These are phyloP conservation scores for Caenorhabditis becei DNA, from an alignment of 2,888 invertebrate genomes.

Conservation along the genomic window DNA sequence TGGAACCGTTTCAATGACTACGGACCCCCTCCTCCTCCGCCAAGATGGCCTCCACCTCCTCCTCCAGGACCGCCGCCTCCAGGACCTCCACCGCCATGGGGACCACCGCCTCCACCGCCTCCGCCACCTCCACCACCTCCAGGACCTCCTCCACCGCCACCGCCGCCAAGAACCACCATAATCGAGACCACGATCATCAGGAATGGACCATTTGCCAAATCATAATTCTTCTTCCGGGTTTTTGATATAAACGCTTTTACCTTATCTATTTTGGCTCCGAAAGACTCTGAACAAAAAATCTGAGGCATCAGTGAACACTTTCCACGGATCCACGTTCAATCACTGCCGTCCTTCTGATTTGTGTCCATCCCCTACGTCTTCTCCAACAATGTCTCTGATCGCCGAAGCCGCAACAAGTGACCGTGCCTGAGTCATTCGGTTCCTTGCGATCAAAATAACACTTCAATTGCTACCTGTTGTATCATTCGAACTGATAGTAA, in stretches of 20 bases:
- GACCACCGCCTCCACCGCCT: constrained; percentile 24
- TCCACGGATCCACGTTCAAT: no score
- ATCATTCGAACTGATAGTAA: background rate
- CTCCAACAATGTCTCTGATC: background rate
- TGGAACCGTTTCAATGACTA: constrained; percentile 40
- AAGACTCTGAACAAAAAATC: no score
- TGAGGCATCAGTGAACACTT: no score
- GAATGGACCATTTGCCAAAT: background rate
- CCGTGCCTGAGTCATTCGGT: background rate
- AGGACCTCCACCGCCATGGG: constrained; percentile 36
- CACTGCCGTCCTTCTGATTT: background rate
- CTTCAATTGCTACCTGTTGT: background rate
- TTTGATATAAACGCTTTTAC: no score
- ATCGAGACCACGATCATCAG: constrained; percentile 5
- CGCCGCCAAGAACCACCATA: background rate
- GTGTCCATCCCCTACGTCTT: background rate
- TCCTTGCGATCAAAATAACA: constrained; percentile 6
- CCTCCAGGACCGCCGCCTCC: constrained; percentile 33
- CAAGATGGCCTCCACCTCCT: constrained; percentile 34
- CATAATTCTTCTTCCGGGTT: no score
- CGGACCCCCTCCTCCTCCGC: constrained; percentile 40
- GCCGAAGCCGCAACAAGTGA: background rate
- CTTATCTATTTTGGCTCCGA: no score
- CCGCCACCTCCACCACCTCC: constrained; percentile 10
- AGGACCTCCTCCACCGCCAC: background rate